Conservation (phyloP, 1,140 invertebrate species). For the Drosophila auraria region DNA sequence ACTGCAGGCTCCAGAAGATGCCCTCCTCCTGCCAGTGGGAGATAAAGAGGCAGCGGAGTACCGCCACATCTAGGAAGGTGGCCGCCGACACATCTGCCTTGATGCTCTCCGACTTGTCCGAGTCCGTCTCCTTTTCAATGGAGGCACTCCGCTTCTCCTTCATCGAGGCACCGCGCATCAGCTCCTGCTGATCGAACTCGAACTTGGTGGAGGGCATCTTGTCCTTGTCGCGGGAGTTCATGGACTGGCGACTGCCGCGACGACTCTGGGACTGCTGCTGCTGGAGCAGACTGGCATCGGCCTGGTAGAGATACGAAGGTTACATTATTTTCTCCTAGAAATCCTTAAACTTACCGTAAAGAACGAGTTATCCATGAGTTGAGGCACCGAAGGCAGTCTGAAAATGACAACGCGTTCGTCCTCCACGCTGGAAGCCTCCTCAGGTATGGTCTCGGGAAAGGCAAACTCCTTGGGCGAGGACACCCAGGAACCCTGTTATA, state of each 20-base stretch:
- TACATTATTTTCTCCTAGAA: too few relatives aligned
- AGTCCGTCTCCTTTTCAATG: conserved; percentile 86
- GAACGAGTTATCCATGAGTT: conserved; percentile 86
- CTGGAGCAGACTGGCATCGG: conserved; percentile 87
- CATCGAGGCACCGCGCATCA: conserved; percentile 80
- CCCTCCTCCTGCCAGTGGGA: conserved; percentile 99
- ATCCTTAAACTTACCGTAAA: conserved; percentile 89
- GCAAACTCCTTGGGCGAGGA: conserved; percentile 94
- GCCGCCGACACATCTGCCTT: conserved; percentile 91
- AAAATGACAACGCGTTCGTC: conserved; percentile 93
- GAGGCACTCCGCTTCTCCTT: conserved; percentile 87
- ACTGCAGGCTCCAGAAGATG: conserved; percentile 98
- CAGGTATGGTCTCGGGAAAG: conserved; percentile 96
- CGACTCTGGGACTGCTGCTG: conserved; percentile 85
- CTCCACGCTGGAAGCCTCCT: conserved; percentile 95
- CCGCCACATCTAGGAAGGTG: conserved; percentile 98
- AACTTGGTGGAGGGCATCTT: conserved; percentile 79
- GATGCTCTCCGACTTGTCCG: conserved; percentile 76
- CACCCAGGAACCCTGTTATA: conserved; percentile 88
- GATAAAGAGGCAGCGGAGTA: conserved; percentile 97
- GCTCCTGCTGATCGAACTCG: conserved; percentile 83
- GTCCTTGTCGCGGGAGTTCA: conserved; percentile 80
- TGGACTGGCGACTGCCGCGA: conserved; percentile 78
- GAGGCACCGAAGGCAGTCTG: conserved; percentile 77
- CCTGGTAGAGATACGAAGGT: conserved; percentile 57